phyloP scores from a whole-genome alignment of 2,888 invertebrate species.

The Tyria jacobaeae region DNA sequence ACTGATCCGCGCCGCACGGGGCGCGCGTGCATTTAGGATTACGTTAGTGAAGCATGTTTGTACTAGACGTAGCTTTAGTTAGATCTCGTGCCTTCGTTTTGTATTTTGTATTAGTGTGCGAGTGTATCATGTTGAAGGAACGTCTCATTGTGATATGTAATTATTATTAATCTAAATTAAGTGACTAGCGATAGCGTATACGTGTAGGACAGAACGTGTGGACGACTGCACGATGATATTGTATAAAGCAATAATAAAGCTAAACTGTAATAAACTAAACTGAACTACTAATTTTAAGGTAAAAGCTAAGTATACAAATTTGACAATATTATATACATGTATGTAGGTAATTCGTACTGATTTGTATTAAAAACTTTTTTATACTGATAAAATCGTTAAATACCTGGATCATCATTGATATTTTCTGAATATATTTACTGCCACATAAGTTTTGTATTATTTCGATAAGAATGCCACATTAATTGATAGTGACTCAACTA shows the following conservation, averaged over 20 bases:
- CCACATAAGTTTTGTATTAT: constrained; percentile 72
- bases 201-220: constrained; percentile 78
- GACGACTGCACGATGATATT: constrained; percentile 82
- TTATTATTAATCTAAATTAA: constrained; percentile 86
- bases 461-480: constrained; percentile 51
- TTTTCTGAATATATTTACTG: constrained; percentile 87
- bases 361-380: constrained; percentile 75
- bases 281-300: constrained; percentile 77
- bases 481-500: constrained; percentile 43
- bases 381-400: constrained; percentile 76
- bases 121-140: constrained; percentile 80
- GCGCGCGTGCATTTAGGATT: constrained; percentile 80
- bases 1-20: constrained; percentile 72
- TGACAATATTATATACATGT: constrained; percentile 70
- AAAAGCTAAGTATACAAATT: constrained; percentile 74
- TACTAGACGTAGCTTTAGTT: constrained; percentile 80
- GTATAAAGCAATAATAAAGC: constrained; percentile 81
- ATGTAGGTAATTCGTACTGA: constrained; percentile 69
- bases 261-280: constrained; percentile 51
- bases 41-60: constrained; percentile 76
- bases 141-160: constrained; percentile 87
- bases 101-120: constrained; percentile 79
- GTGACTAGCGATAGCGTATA: constrained; percentile 83
- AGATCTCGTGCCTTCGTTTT: constrained; percentile 85
- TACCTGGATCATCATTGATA: constrained; percentile 77